Conservation (phyloP, 2,113 vertebrate species). For the Enhydra lutris region DNA sequence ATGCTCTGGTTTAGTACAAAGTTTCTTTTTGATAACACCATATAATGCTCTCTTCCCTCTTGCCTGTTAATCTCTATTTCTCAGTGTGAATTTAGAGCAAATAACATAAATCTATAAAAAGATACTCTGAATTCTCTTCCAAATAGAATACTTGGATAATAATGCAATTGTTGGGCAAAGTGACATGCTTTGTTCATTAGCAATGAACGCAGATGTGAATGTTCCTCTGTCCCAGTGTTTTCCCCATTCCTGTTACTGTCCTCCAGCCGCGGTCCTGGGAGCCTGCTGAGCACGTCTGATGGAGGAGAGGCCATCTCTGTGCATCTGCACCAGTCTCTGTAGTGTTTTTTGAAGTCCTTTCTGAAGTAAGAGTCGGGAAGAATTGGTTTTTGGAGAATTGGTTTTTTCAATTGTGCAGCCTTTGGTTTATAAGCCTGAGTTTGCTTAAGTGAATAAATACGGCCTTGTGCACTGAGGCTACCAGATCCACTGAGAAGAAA, state of each 20-base stretch:
- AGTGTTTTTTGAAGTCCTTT: slow-evolving; percentile 18
- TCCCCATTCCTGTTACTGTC: neutral
- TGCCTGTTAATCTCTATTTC: slow-evolving; percentile 55
- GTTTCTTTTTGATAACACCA: slow-evolving; percentile 65
- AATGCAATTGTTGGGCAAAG: slow-evolving; percentile 63
- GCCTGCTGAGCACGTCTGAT: neutral
- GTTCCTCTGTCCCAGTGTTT: neutral
- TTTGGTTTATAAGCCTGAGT: slow-evolving; percentile 16
- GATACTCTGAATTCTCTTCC: slow-evolving; percentile 66
- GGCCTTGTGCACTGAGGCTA: neutral
- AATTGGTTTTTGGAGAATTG: slow-evolving; percentile 37
- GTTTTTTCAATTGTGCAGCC: neutral
- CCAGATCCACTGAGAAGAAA: neutral
- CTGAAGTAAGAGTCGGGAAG: slow-evolving; percentile 6
- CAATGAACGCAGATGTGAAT: slow-evolving; percentile 31
- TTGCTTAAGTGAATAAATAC: slow-evolving; percentile 63
- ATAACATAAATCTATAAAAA: slow-evolving; percentile 69
- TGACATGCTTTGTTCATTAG: slow-evolving; percentile 51
- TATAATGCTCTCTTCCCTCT: neutral
- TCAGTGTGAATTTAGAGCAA: slow-evolving; percentile 59
- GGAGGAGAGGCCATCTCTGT: neutral
- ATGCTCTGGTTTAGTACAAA: slow-evolving; percentile 29
- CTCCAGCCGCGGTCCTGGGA: neutral
- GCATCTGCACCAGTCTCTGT: neutral
- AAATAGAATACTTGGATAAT: slow-evolving; percentile 65